Base-by-base conservation (phyloP, 2,797 vertebrate species). In the Danio choprae region DNA sequence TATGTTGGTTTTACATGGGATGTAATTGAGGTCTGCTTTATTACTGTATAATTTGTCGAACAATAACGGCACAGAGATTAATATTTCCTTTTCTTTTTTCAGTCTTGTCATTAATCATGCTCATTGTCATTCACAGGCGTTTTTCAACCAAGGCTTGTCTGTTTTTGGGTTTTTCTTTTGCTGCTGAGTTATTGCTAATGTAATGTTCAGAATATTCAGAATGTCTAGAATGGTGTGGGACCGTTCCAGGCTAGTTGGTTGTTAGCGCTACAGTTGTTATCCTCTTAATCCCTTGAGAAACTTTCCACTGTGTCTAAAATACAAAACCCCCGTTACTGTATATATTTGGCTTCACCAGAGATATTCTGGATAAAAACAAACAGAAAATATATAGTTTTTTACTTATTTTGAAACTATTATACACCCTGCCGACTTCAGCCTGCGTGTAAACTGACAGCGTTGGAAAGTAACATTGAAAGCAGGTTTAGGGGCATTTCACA, bases 141-240 rank as follows among this genome's bases (percentile, higher is more conserved):
- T 58, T 74, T 72, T 44, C 4, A 46, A 51, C 68, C 55, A 48
- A 55, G 38, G 16, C 58, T 77, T 12, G 22, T 58, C 58, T 58
- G 51, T 11, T 69, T 79, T 80, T 77, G n/a, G n/a, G n/a, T n/a
- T n/a, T n/a, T n/a, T 29, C 29, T 29, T 29, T 63, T 78, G 77
- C 85, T 86, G 85, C 81, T 74, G 71, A n/a, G 8, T 60, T 48
- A 40, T 59, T 82, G 64, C 20, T 65, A 16, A 38, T 53, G 44
- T 83, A 12, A 53, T 65, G 51, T 59, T 40, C n/a, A n/a, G 41
- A 43, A 41, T 43, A 41, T 69, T 53, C 46, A 63, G 63, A 74
- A 68, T 77, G 64, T 77, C 41, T 20, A 63, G 22, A 51, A 20
- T 73, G 10, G 15, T 12, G 18, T 46, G 6, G 5, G 56, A 55